Base-by-base conservation (phyloP, 2,888 invertebrate genomes). In the Azorinus chamasolen region DNA sequence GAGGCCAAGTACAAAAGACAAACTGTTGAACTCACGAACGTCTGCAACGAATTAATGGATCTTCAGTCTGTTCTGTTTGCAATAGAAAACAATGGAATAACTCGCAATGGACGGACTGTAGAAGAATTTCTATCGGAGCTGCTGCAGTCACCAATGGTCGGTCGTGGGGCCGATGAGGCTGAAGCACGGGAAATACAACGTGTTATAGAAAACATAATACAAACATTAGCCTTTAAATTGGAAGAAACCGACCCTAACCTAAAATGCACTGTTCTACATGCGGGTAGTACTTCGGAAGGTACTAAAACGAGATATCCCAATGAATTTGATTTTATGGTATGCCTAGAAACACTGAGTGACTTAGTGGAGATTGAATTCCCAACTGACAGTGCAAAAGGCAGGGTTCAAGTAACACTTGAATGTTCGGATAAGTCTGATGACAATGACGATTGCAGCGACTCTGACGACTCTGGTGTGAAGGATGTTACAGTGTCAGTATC, bases 261-360 rank as follows among this genome's bases (percentile, higher is more conserved):
- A 32, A 48, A 54, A 24, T 72, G 72, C 62, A 58, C 57, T 16
- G 37, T 80, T 16, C 48, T 75, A 2, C 72, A 66, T 43, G 76
- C 70, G 18, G 79, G 79, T 1, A 80, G 79, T 54, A 55, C 58
- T 3, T 76, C 76, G n/a, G 76, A 80, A 58, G 73, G 73, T 14
- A 76, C 79, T 5, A 80, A 80, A 51, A 66, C 71, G n/a, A 58
- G 41, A 25, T 64, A 16, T 10, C 79, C 79, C 1, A 62, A 76
- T 46, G 79, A 80, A 45, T 80, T 80, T 39, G 75, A 80, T 65
- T 80, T 62, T 22, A 76, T 73, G 45, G 53, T 80, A 62, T 69
- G 73, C 45, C 48, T 80, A 16, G 73, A 80, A 48, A 55, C 62
- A 46, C 66, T 80, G 16, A 72, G 32, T 32, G 32, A 32, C 5